Base-by-base conservation (phyloP, 2,888 invertebrate genomes). In the Drosophila vallismaia region DNA sequence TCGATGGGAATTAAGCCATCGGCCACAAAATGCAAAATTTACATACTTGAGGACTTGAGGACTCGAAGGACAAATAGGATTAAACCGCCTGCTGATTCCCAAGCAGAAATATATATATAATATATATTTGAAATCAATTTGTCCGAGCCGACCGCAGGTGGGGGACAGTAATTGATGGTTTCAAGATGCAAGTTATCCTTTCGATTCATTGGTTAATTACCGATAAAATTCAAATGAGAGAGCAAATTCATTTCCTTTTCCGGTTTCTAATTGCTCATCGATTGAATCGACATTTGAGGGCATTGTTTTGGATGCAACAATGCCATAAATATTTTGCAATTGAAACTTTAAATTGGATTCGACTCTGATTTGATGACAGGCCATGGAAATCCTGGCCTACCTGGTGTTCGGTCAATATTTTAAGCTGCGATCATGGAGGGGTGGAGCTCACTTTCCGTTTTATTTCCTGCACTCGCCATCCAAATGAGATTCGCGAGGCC, bases 1-100 rank as follows among this genome's bases (percentile, higher is more conserved):
- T 60, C 49, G 40, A 71, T 71, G 49, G 71, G 38, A 60, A 49
- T 71, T 60, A 60, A 71, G 60, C 71, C 69, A 33, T 54, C 28
- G 63, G 71, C 50, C 63, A 45, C 69, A 59, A 67, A 57, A 69
- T 57, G 46, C 68, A 42, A 52, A 69, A 69, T 60, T 69, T 44
- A 54, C 60, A 71, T 71, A 31, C 31, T 28, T 28, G 28, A 14
- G 19, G 19, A 31, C 31, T 28, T 2, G 28, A 14, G 52, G 60
- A 10, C 60, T 19, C 10, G 28, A 36, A 56, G 42, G 56, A 57
- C 26, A 68, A 68, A 67, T 57, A 36, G 26, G 56, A 67, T 69
- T 67, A 56, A 36, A 26, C 44, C 64, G 51, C 50, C 63, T 62
- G 33, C 50, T 19, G 33, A 50, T 36, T 28, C 64, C 33, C 66